phyloP scores from a whole-genome alignment of 2,888 invertebrate species.

The Toxonevra muliebris region DNA sequence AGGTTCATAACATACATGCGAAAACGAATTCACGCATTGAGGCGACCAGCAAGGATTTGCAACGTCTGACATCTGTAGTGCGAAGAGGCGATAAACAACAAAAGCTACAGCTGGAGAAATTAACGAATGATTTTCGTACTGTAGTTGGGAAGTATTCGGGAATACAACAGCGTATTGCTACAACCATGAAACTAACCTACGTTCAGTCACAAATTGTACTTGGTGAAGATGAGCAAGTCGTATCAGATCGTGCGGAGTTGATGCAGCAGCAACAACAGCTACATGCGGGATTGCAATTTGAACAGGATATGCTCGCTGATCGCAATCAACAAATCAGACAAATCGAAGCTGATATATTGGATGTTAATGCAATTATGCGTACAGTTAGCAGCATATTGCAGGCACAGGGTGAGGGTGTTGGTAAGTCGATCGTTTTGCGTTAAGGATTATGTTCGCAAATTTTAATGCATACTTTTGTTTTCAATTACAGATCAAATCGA shows the following conservation, averaged over 20 bases:
- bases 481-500: conserved; percentile 78
- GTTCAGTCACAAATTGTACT: conserved; percentile 47
- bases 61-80: conserved; percentile 75
- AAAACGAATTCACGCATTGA: conserved; percentile 79
- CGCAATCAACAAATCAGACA: conserved; percentile 81
- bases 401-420: conserved; percentile 76
- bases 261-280: conserved; percentile 58
- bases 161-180: conserved; percentile 78
- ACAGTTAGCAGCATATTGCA: conserved; percentile 77
- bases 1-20: conserved; percentile 77
- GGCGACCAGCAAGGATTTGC: conserved; percentile 77
- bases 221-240: conserved; percentile 46
- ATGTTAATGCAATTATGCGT: conserved; percentile 85
- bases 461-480: not conserved
- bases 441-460: not conserved
- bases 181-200: conserved; percentile 70
- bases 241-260: conserved; percentile 55
- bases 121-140: conserved; percentile 84
- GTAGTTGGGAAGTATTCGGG: conserved; percentile 80
- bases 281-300: conserved; percentile 71
- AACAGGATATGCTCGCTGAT: conserved; percentile 82
- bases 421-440: conserved; percentile 67
- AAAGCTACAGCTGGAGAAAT: conserved; percentile 83
- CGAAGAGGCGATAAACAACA: conserved; percentile 80
- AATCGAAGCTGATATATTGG: conserved; percentile 83